phyloP scores from a whole-genome alignment of 2,888 invertebrate species.

The Cephus pygmeus region DNA sequence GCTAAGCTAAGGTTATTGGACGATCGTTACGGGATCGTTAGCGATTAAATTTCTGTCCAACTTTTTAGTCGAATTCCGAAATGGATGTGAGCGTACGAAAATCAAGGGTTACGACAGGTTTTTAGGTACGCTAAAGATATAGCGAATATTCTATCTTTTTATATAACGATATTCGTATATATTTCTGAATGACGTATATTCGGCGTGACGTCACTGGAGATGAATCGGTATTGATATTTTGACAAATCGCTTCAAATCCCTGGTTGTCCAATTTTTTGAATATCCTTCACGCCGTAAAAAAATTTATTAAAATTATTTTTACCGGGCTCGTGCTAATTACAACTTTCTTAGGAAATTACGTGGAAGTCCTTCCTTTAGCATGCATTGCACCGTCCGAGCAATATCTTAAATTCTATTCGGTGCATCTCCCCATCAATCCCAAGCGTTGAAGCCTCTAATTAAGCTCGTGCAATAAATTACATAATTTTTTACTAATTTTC shows the following conservation, averaged over 20 bases:
- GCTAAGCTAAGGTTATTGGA: conserved; percentile 1
- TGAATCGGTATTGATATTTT: not conserved
- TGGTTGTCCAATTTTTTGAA: not conserved
- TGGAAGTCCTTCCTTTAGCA: not conserved
- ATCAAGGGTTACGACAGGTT: conserved; percentile 33
- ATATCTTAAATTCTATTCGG: not conserved
- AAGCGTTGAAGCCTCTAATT: conserved; percentile 19
- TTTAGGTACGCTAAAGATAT: not conserved
- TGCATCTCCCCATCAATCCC: not conserved
- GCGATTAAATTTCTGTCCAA: conserved; percentile 18
- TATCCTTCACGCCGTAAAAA: not conserved
- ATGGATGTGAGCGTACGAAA: conserved; percentile 35
- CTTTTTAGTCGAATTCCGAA: conserved; percentile 33
- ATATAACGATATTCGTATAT: too few species aligned
- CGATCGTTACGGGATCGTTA: conserved; percentile 14
- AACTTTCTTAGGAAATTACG: not conserved
- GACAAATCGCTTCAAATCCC: not conserved
- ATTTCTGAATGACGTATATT: not conserved
- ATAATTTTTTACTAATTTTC: conserved; percentile 20
- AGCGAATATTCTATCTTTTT: conserved; percentile 10
- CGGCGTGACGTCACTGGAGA: not conserved
- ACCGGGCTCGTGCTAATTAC: not conserved
- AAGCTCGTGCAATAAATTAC: conserved; percentile 24
- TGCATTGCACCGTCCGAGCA: not conserved
- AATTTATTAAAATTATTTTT: not conserved